Percentiles rank a stretch among this genome's conserved stretches.
Conservation (phyloP, 1,140 invertebrate species). For the Chymomyza costata region DNA sequence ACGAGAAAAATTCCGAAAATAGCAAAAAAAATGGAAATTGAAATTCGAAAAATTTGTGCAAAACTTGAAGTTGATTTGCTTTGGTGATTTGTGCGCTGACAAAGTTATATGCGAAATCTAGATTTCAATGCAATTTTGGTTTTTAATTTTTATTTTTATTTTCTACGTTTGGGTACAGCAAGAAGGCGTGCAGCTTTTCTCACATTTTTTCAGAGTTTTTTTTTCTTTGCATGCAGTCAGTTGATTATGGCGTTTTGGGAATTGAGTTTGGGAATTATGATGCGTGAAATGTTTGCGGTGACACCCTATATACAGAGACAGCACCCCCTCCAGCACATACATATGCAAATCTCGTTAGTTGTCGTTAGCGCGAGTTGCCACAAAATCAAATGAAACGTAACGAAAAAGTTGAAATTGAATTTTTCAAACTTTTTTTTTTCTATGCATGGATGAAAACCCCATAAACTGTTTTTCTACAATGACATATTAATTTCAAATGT, state of each 20-base stretch:
- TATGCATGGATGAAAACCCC: constrained; percentile 29
- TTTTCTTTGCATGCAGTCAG: constrained; percentile 20
- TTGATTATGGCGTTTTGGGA: constrained; percentile 64
- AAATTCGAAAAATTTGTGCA: no score
- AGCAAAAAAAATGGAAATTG: no score
- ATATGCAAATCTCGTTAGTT: constrained; percentile 68
- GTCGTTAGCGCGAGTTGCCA: constrained; percentile 58
- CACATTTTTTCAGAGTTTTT: constrained; percentile 16
- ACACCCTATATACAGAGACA: constrained; percentile 1
- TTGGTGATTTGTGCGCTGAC: constrained; percentile 59
- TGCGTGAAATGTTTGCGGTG: constrained; percentile 37
- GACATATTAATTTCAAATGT: constrained; percentile 66
- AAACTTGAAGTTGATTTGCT: constrained; percentile 31
- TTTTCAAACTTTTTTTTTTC: constrained; percentile 25
- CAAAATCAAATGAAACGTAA: constrained; percentile 31
- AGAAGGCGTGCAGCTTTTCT: constrained; percentile 13
- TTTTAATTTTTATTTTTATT: constrained; percentile 57
- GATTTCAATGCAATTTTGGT: constrained; percentile 55
- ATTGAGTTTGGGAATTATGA: constrained; percentile 66
- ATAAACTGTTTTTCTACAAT: constrained; percentile 35
- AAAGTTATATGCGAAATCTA: constrained; percentile 24
- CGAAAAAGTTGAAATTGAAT: constrained; percentile 52
- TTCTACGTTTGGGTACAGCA: no score
- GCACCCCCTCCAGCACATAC: constrained; percentile 34
- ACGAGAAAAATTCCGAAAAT: no score